Evolutionary conservation across 2,797 vertebrate genomes (phyloP), one percentile per base, ranked within the genome.

Genomic region (Coendou prehensilis): DNA sequence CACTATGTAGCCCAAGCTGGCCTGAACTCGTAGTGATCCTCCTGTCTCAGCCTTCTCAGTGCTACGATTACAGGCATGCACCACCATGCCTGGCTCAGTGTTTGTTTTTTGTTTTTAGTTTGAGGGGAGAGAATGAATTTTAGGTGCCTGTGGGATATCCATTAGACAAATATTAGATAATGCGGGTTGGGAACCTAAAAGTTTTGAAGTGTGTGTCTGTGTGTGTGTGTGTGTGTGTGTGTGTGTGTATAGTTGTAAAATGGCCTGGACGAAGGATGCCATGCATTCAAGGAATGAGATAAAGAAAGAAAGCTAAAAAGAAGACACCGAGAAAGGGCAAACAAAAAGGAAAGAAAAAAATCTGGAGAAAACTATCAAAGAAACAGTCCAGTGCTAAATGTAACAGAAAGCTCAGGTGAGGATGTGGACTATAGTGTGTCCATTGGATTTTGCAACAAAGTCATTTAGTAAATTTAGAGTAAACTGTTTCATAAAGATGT

Each of bases 401-500:
- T 78, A 80, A 81, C n/a, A 59, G 4, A 59, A 52, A 69, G 54
- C 18, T 81, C n/a, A 80, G 57, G 75, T 84, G 33, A 76, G 92
- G 33, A 50, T 63, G 47, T 41, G 57, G 20, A 37, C 83, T 94
- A 80, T 87, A 89, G 61, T 94, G 59, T 81, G 26, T 69, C 33
- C 26, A 18, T 59, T 83, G 64, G 45, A 30, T 86, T 96, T 54
- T 93, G 79, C 79, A 94, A 89, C 78, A 75, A 92, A 28, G 37
- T 80, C 87, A 54, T 61, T 89, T 91, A 64, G 63, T 89, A 84
- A 73, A 80, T 90, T 93, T 88, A 56, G 54, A 91, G 87, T 76
- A 93, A 64, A 45, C 45, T 69, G n/a, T 89, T 91, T 67, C 33
- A 61, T 64, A 89, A 89, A 45, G 63, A 15, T 1, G 37, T 82